A percentile compares a stretch with the other conserved stretches of the same genome.
Conservation (phyloP, 2,888 invertebrate genomes). For the Cinara cedri region DNA sequence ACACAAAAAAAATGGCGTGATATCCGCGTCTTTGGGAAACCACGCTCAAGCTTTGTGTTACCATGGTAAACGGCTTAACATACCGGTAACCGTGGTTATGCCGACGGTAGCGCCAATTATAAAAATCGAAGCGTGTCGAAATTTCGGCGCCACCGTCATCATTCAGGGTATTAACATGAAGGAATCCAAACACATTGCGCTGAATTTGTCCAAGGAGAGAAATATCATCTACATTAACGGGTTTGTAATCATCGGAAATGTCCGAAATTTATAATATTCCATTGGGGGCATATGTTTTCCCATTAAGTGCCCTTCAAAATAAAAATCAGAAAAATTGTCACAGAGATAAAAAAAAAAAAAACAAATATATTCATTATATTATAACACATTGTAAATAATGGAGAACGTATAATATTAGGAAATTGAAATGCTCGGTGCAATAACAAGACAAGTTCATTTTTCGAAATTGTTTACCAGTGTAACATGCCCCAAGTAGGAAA, state of each 20-base stretch:
- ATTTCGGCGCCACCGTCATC: conserved; percentile 83
- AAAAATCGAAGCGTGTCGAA: conserved; percentile 89
- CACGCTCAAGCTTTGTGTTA: conserved; percentile 87
- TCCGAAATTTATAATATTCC: too few species aligned
- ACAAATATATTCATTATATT: too few species aligned
- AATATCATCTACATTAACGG: conserved; percentile 86
- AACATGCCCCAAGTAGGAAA: too few species aligned
- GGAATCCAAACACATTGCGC: conserved; percentile 82
- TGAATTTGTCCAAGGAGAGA: conserved; percentile 74
- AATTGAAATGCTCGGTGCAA: too few species aligned
- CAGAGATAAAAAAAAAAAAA: too few species aligned
- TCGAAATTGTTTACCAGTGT: too few species aligned
- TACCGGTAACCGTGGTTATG: conserved; percentile 90
- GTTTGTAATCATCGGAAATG: conserved; percentile 64
- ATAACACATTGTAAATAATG: too few species aligned
- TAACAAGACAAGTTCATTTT: too few species aligned
- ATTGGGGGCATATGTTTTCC: too few species aligned
- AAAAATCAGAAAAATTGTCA: too few species aligned
- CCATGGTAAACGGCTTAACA: conserved; percentile 74
- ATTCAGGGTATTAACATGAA: conserved; percentile 82
- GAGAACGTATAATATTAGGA: too few species aligned
- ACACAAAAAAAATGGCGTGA: conserved; percentile 78
- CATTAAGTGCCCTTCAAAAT: too few species aligned
- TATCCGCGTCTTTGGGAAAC: conserved; percentile 92
- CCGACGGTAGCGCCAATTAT: conserved; percentile 92